Conservation (phyloP, 2,797 vertebrate species). For the Schizopygopsis malacanthus region DNA sequence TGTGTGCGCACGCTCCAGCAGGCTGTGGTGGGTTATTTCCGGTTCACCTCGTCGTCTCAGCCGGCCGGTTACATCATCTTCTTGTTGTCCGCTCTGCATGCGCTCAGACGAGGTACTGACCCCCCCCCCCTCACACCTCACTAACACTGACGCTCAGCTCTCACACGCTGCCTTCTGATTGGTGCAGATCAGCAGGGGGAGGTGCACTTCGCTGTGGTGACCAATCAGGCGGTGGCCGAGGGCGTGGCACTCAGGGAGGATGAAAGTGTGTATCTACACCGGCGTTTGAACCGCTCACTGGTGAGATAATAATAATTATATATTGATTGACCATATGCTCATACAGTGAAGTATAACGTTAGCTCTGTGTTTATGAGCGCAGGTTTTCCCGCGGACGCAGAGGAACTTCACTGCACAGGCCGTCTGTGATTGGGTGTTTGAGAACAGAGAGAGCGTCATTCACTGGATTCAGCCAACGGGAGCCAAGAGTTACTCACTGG, state of each 20-base stretch:
- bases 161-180: slow-evolving; percentile 35
- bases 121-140: background rate
- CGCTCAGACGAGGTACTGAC: slow-evolving; percentile 89
- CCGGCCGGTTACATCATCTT: slow-evolving; percentile 92
- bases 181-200: slow-evolving; percentile 87
- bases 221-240: no score
- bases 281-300: no score
- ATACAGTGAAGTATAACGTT: no score
- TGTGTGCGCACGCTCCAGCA: slow-evolving; percentile 76
- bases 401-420: slow-evolving; percentile 89
- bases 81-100: slow-evolving; percentile 89
- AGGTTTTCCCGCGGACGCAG: no score
- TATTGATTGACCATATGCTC: no score
- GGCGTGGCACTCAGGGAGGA: no score
- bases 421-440: slow-evolving; percentile 90
- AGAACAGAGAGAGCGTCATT: slow-evolving; percentile 83
- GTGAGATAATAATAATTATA: no score
- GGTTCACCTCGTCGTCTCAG: slow-evolving; percentile 93
- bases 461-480: slow-evolving; percentile 64
- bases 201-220: slow-evolving; percentile 92
- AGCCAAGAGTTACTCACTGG: slow-evolving; percentile 68
- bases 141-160: background rate
- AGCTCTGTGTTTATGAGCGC: no score
- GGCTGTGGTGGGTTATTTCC: slow-evolving; percentile 94
- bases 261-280: no score